A percentile compares a stretch with the other conserved stretches of the same genome.
phyloP scores from a whole-genome alignment of 2,113 vertebrate species.

The Notiomystis cincta region DNA sequence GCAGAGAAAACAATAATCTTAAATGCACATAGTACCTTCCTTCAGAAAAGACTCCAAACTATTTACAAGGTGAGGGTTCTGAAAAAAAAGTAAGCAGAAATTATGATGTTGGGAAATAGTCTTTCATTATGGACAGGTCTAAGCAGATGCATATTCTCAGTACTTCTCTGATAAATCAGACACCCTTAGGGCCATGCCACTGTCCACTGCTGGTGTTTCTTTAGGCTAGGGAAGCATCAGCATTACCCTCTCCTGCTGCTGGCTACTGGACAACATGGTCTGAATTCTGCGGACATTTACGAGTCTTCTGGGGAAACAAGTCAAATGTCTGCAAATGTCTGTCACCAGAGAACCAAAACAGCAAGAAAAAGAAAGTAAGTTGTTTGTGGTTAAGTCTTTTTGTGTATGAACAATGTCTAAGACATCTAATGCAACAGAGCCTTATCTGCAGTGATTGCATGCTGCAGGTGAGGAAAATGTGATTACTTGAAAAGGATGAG shows the following conservation, averaged over 20 bases:
- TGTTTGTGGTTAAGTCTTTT: not conserved
- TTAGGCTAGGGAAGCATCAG: not conserved
- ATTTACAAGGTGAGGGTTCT: not conserved
- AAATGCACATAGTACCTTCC: not conserved
- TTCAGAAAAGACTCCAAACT: not conserved
- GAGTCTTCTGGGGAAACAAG: not conserved
- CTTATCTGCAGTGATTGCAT: not conserved
- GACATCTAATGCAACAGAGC: not conserved
- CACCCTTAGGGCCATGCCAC: not conserved
- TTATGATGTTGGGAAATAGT: not conserved
- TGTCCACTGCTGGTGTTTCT: not conserved
- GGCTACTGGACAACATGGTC: not conserved
- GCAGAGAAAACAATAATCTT: slow-evolving; percentile 4
- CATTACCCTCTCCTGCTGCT: not conserved
- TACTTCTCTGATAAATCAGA: not conserved
- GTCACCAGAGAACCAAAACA: not conserved
- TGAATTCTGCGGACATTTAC: not conserved
- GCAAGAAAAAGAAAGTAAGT: not conserved
- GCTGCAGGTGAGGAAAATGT: not conserved
- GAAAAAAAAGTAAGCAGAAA: not conserved
- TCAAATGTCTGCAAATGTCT: not conserved
- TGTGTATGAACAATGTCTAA: not conserved
- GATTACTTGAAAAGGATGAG: not conserved
- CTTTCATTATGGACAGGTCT: not conserved
- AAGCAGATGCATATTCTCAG: not conserved